Evolutionary conservation across 2,113 vertebrate genomes (phyloP).

Genomic region (Tilapia sparmanii): DNA sequence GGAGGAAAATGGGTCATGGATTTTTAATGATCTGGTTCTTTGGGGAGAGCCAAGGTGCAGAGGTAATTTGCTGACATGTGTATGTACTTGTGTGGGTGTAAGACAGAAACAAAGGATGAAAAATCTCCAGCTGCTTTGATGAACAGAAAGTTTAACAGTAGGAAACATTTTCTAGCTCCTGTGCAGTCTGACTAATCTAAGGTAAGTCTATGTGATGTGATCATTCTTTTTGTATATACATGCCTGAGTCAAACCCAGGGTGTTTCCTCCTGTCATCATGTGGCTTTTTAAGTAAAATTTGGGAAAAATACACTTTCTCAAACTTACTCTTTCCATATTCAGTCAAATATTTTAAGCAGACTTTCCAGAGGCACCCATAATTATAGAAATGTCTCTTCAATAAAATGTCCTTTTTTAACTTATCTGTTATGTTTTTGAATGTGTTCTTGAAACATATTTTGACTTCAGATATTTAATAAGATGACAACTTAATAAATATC

Average conservation of each 20-base stretch:
- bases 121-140: background rate
- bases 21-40: conserved; percentile 42
- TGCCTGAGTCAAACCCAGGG: background rate
- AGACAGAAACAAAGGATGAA: background rate
- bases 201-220: conserved; percentile 8
- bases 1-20: background rate
- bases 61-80: background rate
- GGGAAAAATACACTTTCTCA: background rate
- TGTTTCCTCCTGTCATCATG: background rate
- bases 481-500: background rate
- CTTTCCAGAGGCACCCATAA: background rate
- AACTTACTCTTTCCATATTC: background rate
- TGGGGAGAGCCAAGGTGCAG: background rate
- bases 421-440: background rate
- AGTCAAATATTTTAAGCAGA: background rate
- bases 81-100: background rate
- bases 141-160: background rate
- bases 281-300: background rate
- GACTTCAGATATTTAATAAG: background rate
- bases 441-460: background rate
- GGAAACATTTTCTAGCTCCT: background rate
- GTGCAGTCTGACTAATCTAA: background rate
- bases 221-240: background rate
- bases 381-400: background rate
- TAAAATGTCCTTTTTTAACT: background rate